phyloP scores from a whole-genome alignment of 2,888 invertebrate species.

The Anorthoa munda region DNA sequence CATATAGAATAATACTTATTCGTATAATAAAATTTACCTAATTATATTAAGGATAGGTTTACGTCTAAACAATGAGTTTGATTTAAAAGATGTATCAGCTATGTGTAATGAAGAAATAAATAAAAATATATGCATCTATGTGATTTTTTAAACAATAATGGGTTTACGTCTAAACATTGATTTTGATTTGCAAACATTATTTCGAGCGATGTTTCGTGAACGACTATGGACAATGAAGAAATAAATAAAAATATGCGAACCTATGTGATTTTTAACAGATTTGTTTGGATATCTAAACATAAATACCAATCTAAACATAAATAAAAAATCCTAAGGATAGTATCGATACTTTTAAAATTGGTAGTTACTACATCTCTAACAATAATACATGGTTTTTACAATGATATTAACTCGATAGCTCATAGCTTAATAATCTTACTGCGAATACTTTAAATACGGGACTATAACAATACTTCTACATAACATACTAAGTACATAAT shows the following conservation, averaged over 20 bases:
- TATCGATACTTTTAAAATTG: slow-evolving; percentile 25
- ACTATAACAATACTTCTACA: slow-evolving; percentile 51
- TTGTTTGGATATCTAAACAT: neutral
- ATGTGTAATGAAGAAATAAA: too few relatives aligned
- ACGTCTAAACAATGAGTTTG: slow-evolving; percentile 13
- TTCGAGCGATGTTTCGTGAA: slow-evolving; percentile 34
- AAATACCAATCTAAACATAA: slow-evolving; percentile 7
- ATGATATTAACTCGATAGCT: slow-evolving; percentile 34
- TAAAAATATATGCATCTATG: too few relatives aligned
- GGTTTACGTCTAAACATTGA: slow-evolving; percentile 19
- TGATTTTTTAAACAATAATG: too few relatives aligned
- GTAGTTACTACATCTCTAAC: slow-evolving; percentile 57
- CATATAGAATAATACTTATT: slow-evolving; percentile 31
- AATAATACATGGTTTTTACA: slow-evolving; percentile 55
- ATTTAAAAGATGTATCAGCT: neutral
- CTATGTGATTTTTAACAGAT: slow-evolving; percentile 2
- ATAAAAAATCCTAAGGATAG: slow-evolving; percentile 14
- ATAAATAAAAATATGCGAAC: slow-evolving; percentile 12
- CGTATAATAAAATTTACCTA: slow-evolving; percentile 10
- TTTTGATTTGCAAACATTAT: slow-evolving; percentile 15
- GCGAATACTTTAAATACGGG: slow-evolving; percentile 30
- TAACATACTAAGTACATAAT: slow-evolving; percentile 51
- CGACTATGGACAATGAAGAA: neutral
- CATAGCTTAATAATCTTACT: slow-evolving; percentile 25
- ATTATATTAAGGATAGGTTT: slow-evolving; percentile 18